phyloP scores from a whole-genome alignment of 2,797 vertebrate species.

The Ctenopoma multispine region DNA sequence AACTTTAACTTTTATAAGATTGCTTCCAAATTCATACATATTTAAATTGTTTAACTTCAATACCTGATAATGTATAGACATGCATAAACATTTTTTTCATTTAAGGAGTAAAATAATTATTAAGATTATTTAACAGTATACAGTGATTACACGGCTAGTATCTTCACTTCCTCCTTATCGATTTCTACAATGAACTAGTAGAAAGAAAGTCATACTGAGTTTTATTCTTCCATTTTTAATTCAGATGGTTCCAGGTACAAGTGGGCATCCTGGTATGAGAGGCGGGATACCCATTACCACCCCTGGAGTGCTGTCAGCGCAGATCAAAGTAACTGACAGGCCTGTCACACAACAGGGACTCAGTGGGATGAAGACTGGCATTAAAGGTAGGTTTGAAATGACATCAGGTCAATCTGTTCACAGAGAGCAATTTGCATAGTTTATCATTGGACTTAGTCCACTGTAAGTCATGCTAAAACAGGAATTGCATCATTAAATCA shows the following conservation, averaged over 20 bases:
- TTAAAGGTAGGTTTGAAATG: constrained; percentile 86
- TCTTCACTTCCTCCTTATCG: not conserved
- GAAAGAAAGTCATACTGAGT: not conserved
- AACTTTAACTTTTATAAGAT: too few species aligned
- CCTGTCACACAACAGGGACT: constrained; percentile 98
- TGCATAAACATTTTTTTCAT: too few species aligned
- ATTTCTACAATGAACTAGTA: not conserved
- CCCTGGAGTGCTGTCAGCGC: constrained; percentile 89
- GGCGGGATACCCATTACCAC: constrained; percentile 76
- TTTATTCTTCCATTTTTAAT: not conserved
- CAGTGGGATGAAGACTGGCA: constrained; percentile 96
- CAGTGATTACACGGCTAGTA: too few species aligned
- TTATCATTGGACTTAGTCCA: not conserved
- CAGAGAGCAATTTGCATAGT: not conserved
- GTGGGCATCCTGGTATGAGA: constrained; percentile 87
- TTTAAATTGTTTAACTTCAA: too few species aligned
- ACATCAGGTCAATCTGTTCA: not conserved
- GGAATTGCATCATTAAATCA: not conserved
- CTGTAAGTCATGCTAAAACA: constrained; percentile 1
- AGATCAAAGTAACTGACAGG: constrained; percentile 94
- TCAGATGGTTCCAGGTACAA: constrained; percentile 90
- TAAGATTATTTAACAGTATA: too few species aligned
- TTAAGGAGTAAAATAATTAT: too few species aligned
- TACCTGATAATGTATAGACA: too few species aligned
- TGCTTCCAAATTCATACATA: too few species aligned